These are phyloP conservation scores for Phylloscopus collybita DNA, from an alignment of 2,797 vertebrate species.

Conservation along the genomic window DNA sequence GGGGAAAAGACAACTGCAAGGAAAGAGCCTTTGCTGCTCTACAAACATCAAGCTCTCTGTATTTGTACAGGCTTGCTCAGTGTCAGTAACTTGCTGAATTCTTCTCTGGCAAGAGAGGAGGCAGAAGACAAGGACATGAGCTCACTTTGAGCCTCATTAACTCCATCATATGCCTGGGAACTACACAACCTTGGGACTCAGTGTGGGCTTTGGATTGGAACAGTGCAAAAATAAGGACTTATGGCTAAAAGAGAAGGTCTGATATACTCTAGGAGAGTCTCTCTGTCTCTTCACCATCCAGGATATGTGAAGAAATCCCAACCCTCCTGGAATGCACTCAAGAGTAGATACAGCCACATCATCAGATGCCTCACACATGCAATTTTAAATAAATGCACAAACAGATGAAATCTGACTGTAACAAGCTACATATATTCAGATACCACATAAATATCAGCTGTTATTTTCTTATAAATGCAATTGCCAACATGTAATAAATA, in stretches of 20 bases:
- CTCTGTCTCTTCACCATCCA: not conserved
- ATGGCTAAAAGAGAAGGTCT: not conserved
- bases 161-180: not conserved
- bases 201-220: not conserved
- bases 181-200: not conserved
- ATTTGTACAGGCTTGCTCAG: not conserved
- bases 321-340: not conserved
- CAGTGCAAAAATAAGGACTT: not conserved
- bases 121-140: not conserved
- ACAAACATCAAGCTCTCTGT: not conserved
- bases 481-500: slow-evolving; percentile 47
- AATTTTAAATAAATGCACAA: slow-evolving; percentile 16
- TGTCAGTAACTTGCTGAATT: not conserved
- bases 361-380: not conserved
- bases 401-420: slow-evolving; percentile 46
- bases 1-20: not conserved
- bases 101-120: not conserved
- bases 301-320: not conserved
- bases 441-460: slow-evolving; percentile 58
- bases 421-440: slow-evolving; percentile 11
- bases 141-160: not conserved
- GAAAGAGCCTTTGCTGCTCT: not conserved
- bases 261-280: not conserved
- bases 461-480: slow-evolving; percentile 65
- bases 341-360: not conserved